phyloP scores from a whole-genome alignment of 2,888 invertebrate species.

The Rambutsinella grinnellia region DNA sequence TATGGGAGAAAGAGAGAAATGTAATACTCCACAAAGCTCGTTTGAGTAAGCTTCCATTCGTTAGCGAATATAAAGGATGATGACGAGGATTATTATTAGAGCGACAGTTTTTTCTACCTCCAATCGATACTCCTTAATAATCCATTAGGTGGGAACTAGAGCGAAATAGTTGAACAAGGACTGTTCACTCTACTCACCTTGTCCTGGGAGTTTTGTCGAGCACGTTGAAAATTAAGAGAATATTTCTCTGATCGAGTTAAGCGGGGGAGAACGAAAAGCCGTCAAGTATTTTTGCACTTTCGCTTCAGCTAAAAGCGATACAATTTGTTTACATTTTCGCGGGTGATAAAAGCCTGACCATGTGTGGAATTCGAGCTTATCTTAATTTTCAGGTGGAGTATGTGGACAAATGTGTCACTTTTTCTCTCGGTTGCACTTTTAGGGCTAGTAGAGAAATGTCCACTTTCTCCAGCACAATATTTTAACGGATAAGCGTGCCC shows the following conservation, averaged over 20 bases:
- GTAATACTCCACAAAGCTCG: no score
- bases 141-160: slow-evolving; percentile 20
- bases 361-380: no score
- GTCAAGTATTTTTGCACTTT: no score
- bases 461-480: neutral
- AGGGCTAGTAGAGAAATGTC: neutral
- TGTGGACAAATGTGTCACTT: neutral
- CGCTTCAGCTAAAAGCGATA: no score
- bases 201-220: neutral
- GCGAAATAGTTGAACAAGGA: neutral
- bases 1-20: neutral
- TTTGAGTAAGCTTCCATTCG: neutral
- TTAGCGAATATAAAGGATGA: neutral
- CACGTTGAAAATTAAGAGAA: neutral
- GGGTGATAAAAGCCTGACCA: no score
- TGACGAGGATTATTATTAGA: neutral
- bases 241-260: neutral
- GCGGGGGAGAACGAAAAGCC: neutral
- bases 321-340: no score
- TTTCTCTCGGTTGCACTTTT: neutral
- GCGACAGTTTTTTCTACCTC: neutral
- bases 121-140: slow-evolving; percentile 47
- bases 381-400: no score
- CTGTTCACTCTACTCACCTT: neutral
- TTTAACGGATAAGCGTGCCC: neutral